Evolutionary conservation across 1,140 invertebrate genomes (phyloP).

Genomic region (Dinothrombium tinctorium): DNA sequence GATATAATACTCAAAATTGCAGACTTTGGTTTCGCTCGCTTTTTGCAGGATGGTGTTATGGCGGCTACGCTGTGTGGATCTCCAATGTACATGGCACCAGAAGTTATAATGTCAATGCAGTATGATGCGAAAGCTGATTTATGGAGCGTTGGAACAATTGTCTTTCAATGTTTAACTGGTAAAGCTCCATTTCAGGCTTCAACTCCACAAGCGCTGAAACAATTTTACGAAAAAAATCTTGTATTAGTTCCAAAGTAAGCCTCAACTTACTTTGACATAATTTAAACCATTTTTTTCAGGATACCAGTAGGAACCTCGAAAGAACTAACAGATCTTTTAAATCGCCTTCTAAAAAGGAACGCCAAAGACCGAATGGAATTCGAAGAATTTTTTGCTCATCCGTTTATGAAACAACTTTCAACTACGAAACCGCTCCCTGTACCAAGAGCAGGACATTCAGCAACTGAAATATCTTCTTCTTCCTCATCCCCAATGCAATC

Average conservation of each 20-base stretch:
- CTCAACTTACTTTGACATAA: background rate
- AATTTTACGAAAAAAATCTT: slow-evolving; percentile 89
- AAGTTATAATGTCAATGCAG: slow-evolving; percentile 97
- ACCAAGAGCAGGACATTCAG: background rate
- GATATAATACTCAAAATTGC: slow-evolving; percentile 74
- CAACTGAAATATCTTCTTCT: background rate
- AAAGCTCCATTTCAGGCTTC: slow-evolving; percentile 92
- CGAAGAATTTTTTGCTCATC: slow-evolving; percentile 76
- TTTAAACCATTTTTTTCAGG: slow-evolving; percentile 28
- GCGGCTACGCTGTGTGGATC: slow-evolving; percentile 96
- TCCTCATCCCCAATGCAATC: background rate
- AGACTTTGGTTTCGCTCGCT: slow-evolving; percentile 97
- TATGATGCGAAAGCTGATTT: slow-evolving; percentile 97
- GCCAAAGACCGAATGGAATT: slow-evolving; percentile 85
- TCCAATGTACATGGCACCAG: slow-evolving; percentile 91
- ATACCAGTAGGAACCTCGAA: slow-evolving; percentile 75
- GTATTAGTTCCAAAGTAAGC: slow-evolving; percentile 79
- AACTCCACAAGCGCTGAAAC: slow-evolving; percentile 90
- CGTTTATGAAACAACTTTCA: slow-evolving; percentile 48
- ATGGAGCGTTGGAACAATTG: slow-evolving; percentile 96
- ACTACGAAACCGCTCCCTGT: slow-evolving; percentile 4
- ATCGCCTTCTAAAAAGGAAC: slow-evolving; percentile 59
- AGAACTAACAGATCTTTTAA: slow-evolving; percentile 59
- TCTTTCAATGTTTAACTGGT: slow-evolving; percentile 94
- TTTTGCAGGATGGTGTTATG: slow-evolving; percentile 95